Base-by-base conservation (phyloP, 2,888 invertebrate genomes). In the Hyles lineata region DNA sequence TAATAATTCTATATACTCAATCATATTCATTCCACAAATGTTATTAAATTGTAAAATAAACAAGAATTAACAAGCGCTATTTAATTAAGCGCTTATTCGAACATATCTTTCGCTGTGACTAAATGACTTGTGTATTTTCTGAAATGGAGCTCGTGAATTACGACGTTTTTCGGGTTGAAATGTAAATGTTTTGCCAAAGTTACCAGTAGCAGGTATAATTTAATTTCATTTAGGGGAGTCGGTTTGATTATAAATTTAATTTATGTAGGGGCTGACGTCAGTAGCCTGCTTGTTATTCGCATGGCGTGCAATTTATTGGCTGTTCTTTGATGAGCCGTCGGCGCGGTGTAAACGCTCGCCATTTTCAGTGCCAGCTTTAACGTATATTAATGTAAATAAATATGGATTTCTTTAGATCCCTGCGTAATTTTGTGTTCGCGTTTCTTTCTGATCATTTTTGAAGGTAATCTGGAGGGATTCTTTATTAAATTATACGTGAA, bases 161-260 rank as follows among this genome's bases (percentile, higher is more conserved):
- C 81, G 77, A 81, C 82, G 84, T 90, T 90, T 91, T 90, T 89
- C 84, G 86, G 88, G 87, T 77, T 84, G 79, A 87, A 90, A 90
- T 87, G 87, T 90, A 91, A 92, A 93, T 92, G 89, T 92, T 92
- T 91, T 89, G 85, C 82, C 87, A 80, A 89, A 89, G 89, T 88
- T 86, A 84, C 87, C 89, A 86, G 85, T 87, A 87, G 88, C 90
- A 91, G 90, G 90, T 91, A 89, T 91, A 92, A 93, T 93, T 93
- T 90, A 90, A 92, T 92, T 92, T 91, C 84, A 89, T 90, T 90
- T 88, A 85, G 88, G 89, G 85, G 86, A 87, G 89, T 83, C 80
- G 86, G 87, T 90, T 91, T 92, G 91, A 92, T 92, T 93, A 92
- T 92, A 91, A 92, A 93, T 92, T 93, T 90, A 92, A 93, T 92